phyloP scores from a whole-genome alignment of 2,113 vertebrate genomes.

The Malaclemys terrapin region DNA sequence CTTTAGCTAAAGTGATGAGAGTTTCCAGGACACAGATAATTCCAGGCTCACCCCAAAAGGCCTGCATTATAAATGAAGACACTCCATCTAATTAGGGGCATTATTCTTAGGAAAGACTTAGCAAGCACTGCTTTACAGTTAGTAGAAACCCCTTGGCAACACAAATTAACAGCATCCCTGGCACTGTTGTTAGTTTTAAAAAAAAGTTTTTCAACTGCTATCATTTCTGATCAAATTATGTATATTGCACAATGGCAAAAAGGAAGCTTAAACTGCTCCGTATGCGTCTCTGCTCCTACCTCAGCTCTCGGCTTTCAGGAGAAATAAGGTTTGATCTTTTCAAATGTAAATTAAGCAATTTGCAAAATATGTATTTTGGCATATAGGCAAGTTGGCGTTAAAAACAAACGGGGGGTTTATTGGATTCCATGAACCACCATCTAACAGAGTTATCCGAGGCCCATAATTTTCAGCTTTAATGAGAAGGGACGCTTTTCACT shows the following conservation, averaged over 20 bases:
- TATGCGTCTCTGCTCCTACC: neutral
- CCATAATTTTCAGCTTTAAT: conserved; percentile 74
- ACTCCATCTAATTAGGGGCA: neutral
- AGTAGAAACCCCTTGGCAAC: neutral
- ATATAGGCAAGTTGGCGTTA: conserved; percentile 75
- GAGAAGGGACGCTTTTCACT: conserved; percentile 64
- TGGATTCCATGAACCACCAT: conserved; percentile 72
- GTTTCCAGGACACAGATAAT: neutral
- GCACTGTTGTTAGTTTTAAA: neutral
- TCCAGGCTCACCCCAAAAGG: accelerated
- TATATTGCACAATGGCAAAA: conserved; percentile 23
- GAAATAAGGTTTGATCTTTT: conserved; percentile 80
- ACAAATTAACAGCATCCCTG: neutral
- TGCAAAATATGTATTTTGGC: conserved; percentile 84
- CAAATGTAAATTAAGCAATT: conserved; percentile 85
- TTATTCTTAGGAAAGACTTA: neutral
- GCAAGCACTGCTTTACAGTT: neutral
- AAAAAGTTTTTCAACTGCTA: conserved; percentile 52
- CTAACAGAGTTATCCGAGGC: conserved; percentile 65
- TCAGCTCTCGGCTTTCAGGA: conserved; percentile 68
- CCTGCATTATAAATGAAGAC: neutral
- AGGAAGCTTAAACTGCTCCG: conserved; percentile 35
- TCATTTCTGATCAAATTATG: conserved; percentile 61
- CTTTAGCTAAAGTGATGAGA: neutral
- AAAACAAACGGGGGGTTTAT: conserved; percentile 75